Conservation (phyloP, 2,797 vertebrate genomes). For the Crocodylus rhombifer region DNA sequence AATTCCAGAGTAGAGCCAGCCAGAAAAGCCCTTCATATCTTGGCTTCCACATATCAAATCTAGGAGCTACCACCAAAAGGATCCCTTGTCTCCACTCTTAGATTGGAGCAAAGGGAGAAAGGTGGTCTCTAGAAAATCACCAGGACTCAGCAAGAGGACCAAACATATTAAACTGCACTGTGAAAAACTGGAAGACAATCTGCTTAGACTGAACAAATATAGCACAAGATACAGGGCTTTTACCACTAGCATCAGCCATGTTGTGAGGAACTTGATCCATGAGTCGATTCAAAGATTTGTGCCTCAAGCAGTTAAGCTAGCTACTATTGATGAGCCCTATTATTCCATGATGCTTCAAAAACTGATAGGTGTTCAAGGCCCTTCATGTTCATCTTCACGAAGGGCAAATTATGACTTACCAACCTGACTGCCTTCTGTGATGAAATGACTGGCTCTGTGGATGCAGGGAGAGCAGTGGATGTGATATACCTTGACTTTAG, state of each 20-base stretch:
- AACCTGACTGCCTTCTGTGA: too few relatives aligned
- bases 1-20: not conserved
- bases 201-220: not conserved
- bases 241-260: not conserved
- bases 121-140: not conserved
- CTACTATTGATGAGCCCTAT: not conserved
- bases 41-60: not conserved
- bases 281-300: not conserved
- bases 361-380: not conserved
- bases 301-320: not conserved
- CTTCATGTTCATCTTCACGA: not conserved
- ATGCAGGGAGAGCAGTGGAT: too few relatives aligned
- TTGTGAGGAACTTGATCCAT: not conserved
- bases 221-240: not conserved
- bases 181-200: not conserved
- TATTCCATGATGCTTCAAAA: constrained; percentile 1
- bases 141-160: not conserved
- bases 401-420: too few relatives aligned
- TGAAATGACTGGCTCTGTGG: too few relatives aligned
- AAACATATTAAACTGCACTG: not conserved
- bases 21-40: not conserved
- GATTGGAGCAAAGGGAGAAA: not conserved
- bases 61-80: not conserved
- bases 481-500: too few relatives aligned
- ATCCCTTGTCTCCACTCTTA: not conserved